Base-by-base conservation (phyloP, 2,888 invertebrate species). In the Scotopteryx bipunctaria region DNA sequence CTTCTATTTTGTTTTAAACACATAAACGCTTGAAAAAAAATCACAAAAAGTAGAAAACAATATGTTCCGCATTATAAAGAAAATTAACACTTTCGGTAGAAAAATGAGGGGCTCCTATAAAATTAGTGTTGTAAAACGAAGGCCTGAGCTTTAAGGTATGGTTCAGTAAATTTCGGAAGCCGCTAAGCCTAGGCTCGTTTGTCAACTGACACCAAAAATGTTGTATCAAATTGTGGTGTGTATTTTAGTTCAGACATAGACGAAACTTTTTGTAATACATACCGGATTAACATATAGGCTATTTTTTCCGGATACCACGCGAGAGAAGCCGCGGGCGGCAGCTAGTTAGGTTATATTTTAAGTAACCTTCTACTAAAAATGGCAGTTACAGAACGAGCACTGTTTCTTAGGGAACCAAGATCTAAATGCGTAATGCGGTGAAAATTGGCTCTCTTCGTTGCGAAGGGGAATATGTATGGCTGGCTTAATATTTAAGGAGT, bases 31-130 rank as follows among this genome's bases (percentile, higher is more conserved):
- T 23, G 8, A 2, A 1, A 23, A 23, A n/a, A 23, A 21, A 5
- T 23, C 21, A 6, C 8, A 5, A 32, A 33, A 50, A 50, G 54
- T 46, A 51, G 45, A 46, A 52, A 58, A 43, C 19, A 31, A 37
- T 37, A 29, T 25, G 42, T 42, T 9, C 31, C 46, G 42, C n/a
- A 33, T 23, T 37, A 32, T 31, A 38, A 49, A 45, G 50, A 52
- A 56, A 54, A 59, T 59, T 55, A 56, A 56, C 45, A 53, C 52
- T 52, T 51, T 46, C 8, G 25, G 35, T 21, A 48, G 44, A 59
- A 59, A 56, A 54, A 51, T 42, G 54, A 45, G 44, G 37, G 50
- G 44, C 25, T 41, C 13, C 45, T 31, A 40, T 36, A 42, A 48
- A 48, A 54, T 57, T 54, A 51, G 47, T 50, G 27, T 43, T 47